A percentile compares a stretch with the other conserved stretches of the same genome.
Conservation (phyloP, 2,797 vertebrate species). For the Uromys caudimaculatus region DNA sequence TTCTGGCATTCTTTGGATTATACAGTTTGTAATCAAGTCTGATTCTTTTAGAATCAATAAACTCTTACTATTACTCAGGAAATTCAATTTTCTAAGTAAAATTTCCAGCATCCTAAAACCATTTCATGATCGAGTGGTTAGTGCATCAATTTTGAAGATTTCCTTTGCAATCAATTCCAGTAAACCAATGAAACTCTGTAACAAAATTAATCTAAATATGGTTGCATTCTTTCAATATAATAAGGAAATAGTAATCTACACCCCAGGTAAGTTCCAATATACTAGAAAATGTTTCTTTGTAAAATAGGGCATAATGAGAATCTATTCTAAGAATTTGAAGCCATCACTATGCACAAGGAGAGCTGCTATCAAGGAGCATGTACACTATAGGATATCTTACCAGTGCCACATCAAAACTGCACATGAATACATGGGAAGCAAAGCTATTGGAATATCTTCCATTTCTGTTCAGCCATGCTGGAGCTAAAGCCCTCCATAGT, state of each 20-base stretch:
- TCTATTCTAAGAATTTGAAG: neutral
- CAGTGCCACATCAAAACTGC: neutral
- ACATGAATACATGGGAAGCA: neutral
- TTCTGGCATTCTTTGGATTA: constrained; percentile 21
- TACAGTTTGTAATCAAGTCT: constrained; percentile 58
- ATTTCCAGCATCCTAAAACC: constrained; percentile 62
- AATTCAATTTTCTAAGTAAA: constrained; percentile 77
- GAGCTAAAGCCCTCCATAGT: neutral
- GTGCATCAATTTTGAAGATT: constrained; percentile 64
- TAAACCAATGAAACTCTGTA: constrained; percentile 64
- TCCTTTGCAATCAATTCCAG: constrained; percentile 66
- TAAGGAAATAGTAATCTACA: constrained; percentile 62
- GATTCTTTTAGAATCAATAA: constrained; percentile 57
- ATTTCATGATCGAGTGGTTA: constrained; percentile 70
- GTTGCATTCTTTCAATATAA: constrained; percentile 59
- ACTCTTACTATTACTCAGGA: constrained; percentile 38
- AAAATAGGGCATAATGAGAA: constrained; percentile 8
- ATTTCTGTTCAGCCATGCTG: neutral
- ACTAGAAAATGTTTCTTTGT: constrained; percentile 38
- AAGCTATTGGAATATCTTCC: neutral
- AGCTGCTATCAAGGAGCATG: neutral
- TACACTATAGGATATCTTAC: neutral
- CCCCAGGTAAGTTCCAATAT: constrained; percentile 62
- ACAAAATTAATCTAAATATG: constrained; percentile 70
- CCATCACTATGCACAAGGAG: neutral